Conservation (phyloP, 2,797 vertebrate species). For the Brotogeris chrysoptera region DNA sequence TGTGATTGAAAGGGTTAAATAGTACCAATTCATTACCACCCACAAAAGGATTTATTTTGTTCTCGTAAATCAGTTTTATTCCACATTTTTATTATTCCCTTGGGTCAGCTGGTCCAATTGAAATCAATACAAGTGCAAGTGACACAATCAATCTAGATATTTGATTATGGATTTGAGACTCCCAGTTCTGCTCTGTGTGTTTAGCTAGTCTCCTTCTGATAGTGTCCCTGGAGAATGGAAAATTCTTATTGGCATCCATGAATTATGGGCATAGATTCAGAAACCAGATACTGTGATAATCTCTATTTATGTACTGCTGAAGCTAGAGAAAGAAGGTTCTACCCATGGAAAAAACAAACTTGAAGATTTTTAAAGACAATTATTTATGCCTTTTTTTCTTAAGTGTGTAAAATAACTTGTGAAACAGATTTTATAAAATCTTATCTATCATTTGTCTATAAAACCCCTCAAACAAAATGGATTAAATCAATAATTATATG, state of each 20-base stretch:
- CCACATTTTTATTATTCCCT: slow-evolving; percentile 81
- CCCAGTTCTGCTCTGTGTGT: slow-evolving; percentile 48
- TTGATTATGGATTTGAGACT: slow-evolving; percentile 83
- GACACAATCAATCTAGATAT: slow-evolving; percentile 86
- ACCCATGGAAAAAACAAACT: neutral
- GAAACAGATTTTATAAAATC: neutral
- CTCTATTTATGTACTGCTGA: slow-evolving; percentile 55
- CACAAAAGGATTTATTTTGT: slow-evolving; percentile 82
- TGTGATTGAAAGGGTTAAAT: slow-evolving; percentile 81
- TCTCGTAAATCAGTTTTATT: slow-evolving; percentile 83
- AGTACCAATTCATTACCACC: slow-evolving; percentile 77
- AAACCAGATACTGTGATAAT: slow-evolving; percentile 72
- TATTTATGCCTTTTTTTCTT: neutral
- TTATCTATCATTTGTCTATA: neutral
- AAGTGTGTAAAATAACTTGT: neutral
- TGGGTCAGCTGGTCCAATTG: slow-evolving; percentile 79
- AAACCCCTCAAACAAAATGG: neutral
- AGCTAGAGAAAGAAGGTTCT: neutral
- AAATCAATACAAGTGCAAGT: slow-evolving; percentile 86
- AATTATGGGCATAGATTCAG: slow-evolving; percentile 72
- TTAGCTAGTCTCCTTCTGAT: slow-evolving; percentile 73
- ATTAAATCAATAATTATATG: neutral
- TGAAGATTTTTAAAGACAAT: neutral
- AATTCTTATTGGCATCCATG: slow-evolving; percentile 74
- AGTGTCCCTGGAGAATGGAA: slow-evolving; percentile 66